Conservation (phyloP, 2,888 invertebrate genomes). For the Agrochola macilenta region DNA sequence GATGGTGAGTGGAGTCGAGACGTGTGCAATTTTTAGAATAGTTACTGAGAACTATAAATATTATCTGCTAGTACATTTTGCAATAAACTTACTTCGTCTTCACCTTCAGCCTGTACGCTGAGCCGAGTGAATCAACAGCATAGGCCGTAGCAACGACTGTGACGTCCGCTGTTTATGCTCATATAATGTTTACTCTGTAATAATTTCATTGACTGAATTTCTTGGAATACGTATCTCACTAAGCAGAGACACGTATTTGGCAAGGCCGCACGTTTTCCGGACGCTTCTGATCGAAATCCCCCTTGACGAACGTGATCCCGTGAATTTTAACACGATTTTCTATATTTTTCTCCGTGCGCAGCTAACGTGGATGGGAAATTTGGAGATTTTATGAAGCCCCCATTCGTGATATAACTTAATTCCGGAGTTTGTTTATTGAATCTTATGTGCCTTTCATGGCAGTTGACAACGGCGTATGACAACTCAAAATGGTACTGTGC, state of each 20-base stretch:
- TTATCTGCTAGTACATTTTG: slow-evolving; percentile 82
- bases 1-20: slow-evolving; percentile 70
- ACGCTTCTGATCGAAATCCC: slow-evolving; percentile 58
- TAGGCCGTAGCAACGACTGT: slow-evolving; percentile 83
- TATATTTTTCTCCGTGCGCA: slow-evolving; percentile 37
- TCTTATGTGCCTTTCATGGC: slow-evolving; percentile 46
- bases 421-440: slow-evolving; percentile 53
- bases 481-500: slow-evolving; percentile 13
- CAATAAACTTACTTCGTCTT: slow-evolving; percentile 87
- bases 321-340: slow-evolving; percentile 63
- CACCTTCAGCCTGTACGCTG: slow-evolving; percentile 81
- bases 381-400: slow-evolving; percentile 58
- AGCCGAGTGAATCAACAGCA: slow-evolving; percentile 82
- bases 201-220: slow-evolving; percentile 87
- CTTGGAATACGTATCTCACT: slow-evolving; percentile 67
- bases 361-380: slow-evolving; percentile 64
- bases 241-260: slow-evolving; percentile 59
- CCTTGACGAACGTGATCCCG: slow-evolving; percentile 50
- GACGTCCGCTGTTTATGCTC: slow-evolving; percentile 83
- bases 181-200: slow-evolving; percentile 86
- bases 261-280: slow-evolving; percentile 54
- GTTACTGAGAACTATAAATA: slow-evolving; percentile 86
- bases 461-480: slow-evolving; percentile 31
- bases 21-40: slow-evolving; percentile 84
- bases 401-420: slow-evolving; percentile 54